Evolutionary conservation across 1,140 invertebrate species (phyloP).

Genomic region (Eciton burchellii): DNA sequence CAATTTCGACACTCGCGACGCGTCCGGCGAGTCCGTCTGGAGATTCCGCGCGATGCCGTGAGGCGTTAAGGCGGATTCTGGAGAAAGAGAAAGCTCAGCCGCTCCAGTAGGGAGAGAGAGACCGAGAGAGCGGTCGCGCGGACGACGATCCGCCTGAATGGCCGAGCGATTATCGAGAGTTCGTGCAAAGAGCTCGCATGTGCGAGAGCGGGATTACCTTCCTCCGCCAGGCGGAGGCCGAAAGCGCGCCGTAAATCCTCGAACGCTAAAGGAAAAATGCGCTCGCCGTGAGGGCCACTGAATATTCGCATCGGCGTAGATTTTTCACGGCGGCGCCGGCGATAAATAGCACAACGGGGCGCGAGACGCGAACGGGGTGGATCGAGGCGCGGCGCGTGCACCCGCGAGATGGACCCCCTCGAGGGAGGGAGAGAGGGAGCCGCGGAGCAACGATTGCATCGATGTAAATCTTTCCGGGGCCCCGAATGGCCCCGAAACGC

Average conservation of each 20-base stretch:
- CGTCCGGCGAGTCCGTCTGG: conserved; percentile 53
- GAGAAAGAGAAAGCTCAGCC: neutral
- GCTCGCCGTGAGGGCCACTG: conserved; percentile 26
- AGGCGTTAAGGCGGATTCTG: conserved; percentile 45
- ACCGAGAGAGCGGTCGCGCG: neutral
- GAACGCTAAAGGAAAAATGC: conserved; percentile 52
- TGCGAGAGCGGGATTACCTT: conserved; percentile 49
- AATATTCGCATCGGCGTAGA: conserved; percentile 52
- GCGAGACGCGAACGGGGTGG: neutral
- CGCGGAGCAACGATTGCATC: no score
- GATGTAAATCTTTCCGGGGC: conserved; percentile 37
- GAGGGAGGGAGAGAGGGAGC: neutral
- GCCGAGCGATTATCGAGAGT: conserved; percentile 38
- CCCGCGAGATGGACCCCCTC: conserved; percentile 49
- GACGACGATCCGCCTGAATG: conserved; percentile 33
- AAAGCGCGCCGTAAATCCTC: conserved; percentile 51
- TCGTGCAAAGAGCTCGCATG: conserved; percentile 34
- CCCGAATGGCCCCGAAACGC: neutral
- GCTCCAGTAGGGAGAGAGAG: neutral
- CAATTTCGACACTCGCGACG: conserved; percentile 51
- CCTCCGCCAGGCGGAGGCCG: conserved; percentile 8
- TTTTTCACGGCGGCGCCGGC: conserved; percentile 44
- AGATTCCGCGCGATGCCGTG: conserved; percentile 32
- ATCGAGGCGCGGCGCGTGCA: neutral
- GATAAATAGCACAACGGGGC: conserved; percentile 40